These are phyloP conservation scores for Pedetes capensis DNA, from an alignment of 2,113 vertebrate genomes.

Conservation along the genomic window DNA sequence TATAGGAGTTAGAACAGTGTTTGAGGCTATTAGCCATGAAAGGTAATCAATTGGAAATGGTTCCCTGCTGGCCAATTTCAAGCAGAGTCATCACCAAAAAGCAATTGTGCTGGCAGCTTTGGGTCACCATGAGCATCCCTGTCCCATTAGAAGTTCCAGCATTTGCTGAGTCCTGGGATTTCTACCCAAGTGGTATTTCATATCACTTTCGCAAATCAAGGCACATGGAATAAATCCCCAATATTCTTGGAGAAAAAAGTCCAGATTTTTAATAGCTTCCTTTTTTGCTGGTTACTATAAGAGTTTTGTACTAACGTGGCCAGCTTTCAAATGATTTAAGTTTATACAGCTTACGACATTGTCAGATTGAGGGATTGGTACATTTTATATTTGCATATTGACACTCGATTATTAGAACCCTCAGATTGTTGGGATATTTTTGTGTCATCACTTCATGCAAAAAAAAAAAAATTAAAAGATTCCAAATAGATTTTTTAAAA, in stretches of 20 bases:
- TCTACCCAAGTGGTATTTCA: constrained; percentile 39
- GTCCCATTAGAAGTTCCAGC: constrained; percentile 59
- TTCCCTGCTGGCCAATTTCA: constrained; percentile 85
- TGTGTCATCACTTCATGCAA: neutral
- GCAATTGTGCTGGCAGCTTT: constrained; percentile 79
- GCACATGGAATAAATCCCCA: neutral
- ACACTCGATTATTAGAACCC: too few relatives aligned
- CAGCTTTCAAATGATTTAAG: neutral
- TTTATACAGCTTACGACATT: neutral
- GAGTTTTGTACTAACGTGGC: neutral
- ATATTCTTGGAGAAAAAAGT: neutral
- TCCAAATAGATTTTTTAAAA: neutral
- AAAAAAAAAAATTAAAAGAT: neutral
- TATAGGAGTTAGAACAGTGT: constrained; percentile 80
- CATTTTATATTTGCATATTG: neutral
- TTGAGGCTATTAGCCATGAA: constrained; percentile 89
- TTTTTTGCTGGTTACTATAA: neutral
- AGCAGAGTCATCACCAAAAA: constrained; percentile 85
- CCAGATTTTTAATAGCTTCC: neutral
- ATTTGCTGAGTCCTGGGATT: constrained; percentile 44
- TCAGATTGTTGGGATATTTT: neutral
- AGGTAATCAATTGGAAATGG: constrained; percentile 91
- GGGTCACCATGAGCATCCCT: neutral
- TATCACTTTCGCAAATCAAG: constrained; percentile 46
- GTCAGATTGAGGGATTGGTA: neutral